A percentile compares a stretch with the other conserved stretches of the same genome.
phyloP scores from a whole-genome alignment of 2,888 invertebrate species.

The Himalopsyche japonica region DNA sequence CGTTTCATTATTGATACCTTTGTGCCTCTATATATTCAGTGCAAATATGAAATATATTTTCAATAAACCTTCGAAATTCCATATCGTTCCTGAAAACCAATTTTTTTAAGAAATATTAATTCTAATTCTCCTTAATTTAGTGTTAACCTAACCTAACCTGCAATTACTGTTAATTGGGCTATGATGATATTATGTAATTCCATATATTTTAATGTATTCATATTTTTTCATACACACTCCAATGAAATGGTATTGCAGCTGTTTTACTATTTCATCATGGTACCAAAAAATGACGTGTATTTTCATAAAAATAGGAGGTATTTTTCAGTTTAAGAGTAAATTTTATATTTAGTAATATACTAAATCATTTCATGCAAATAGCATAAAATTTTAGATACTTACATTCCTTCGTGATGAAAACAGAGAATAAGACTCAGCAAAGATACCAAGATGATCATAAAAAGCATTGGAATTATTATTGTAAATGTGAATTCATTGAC shows the following conservation, averaged over 20 bases:
- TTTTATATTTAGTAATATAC: too few relatives aligned
- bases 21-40: conserved; percentile 58
- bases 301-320: too few relatives aligned
- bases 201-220: too few relatives aligned
- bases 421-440: conserved; percentile 74
- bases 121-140: background rate
- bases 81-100: conserved; percentile 65
- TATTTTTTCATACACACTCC: too few relatives aligned
- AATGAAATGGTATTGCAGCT: too few relatives aligned
- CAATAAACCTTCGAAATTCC: conserved; percentile 68
- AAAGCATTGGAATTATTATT: conserved; percentile 69
- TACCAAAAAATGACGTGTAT: too few relatives aligned
- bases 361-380: background rate
- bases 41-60: conserved; percentile 73
- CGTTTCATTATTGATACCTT: conserved; percentile 26
- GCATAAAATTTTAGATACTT: conserved; percentile 51
- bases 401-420: conserved; percentile 77
- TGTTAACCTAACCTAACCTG: too few relatives aligned
- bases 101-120: background rate
- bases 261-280: too few relatives aligned
- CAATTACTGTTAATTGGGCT: too few relatives aligned
- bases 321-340: too few relatives aligned
- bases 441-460: conserved; percentile 68
- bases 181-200: too few relatives aligned
- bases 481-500: conserved; percentile 70